Evolutionary conservation across 2,797 vertebrate genomes (phyloP).

Genomic region (Amniataba percoides): DNA sequence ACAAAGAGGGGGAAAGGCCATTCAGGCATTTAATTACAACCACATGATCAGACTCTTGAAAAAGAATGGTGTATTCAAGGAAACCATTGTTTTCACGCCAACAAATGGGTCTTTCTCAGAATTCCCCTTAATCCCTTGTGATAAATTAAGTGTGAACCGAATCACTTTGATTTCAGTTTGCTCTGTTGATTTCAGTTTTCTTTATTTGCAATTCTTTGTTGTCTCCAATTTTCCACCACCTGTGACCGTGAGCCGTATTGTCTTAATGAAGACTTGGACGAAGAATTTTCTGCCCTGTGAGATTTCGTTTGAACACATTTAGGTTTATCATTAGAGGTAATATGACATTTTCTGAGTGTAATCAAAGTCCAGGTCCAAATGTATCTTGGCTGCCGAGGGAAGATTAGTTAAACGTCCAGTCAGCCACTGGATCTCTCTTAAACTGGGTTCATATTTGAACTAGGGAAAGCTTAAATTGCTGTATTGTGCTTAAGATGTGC

Average conservation of each 20-base stretch:
- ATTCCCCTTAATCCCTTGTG: constrained; percentile 48
- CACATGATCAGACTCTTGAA: constrained; percentile 43
- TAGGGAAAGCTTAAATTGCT: too few species aligned
- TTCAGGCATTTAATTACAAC: constrained; percentile 55
- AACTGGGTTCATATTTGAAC: background rate
- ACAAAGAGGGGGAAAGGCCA: constrained; percentile 22
- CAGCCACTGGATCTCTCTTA: background rate
- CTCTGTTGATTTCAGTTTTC: constrained; percentile 46
- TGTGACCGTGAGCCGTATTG: background rate
- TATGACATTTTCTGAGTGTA: background rate
- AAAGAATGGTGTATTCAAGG: constrained; percentile 15
- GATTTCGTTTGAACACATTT: constrained; percentile 3
- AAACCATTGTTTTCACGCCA: constrained; percentile 35
- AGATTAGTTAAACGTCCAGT: background rate
- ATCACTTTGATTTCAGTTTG: constrained; percentile 60
- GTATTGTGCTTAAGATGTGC: too few species aligned
- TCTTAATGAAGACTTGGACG: constrained; percentile 5
- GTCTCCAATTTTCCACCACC: constrained; percentile 17
- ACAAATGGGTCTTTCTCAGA: constrained; percentile 37
- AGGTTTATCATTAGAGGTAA: background rate
- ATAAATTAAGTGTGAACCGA: constrained; percentile 40
- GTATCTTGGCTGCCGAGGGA: background rate
- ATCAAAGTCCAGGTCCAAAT: background rate
- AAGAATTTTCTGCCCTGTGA: constrained; percentile 1
- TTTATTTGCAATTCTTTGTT: constrained; percentile 41